phyloP scores from a whole-genome alignment of 2,888 invertebrate genomes.

The Anagyrus pseudococci region DNA sequence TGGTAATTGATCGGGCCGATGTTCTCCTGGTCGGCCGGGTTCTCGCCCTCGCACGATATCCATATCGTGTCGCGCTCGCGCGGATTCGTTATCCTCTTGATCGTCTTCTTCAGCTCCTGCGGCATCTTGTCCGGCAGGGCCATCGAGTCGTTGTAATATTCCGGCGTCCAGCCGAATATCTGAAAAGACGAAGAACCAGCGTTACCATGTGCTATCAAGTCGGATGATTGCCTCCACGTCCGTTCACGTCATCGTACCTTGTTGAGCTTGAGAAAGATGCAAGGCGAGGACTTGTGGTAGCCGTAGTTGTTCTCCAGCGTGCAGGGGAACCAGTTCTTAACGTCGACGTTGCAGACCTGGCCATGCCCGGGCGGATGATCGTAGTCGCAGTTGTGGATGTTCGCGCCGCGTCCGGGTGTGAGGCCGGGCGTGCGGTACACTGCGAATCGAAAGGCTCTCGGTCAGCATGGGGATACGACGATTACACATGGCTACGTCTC shows the following conservation, averaged over 20 bases:
- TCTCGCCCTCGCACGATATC: constrained; percentile 94
- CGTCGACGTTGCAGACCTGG: constrained; percentile 88
- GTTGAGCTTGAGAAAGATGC: constrained; percentile 94
- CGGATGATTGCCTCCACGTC: too few relatives aligned
- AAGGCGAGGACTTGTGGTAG: constrained; percentile 91
- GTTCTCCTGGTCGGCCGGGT: constrained; percentile 90
- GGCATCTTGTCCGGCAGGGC: constrained; percentile 80
- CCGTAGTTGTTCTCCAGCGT: constrained; percentile 85
- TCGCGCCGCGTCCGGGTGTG: constrained; percentile 76
- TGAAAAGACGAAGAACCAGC: constrained; percentile 43
- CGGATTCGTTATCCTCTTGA: constrained; percentile 65
- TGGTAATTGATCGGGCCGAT: constrained; percentile 84
- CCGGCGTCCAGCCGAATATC: constrained; percentile 90
- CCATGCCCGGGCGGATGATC: constrained; percentile 73
- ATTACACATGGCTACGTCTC: not conserved
- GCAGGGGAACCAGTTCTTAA: constrained; percentile 81
- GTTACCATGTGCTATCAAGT: not conserved
- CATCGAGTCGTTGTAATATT: constrained; percentile 77
- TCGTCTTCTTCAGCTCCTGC: constrained; percentile 71
- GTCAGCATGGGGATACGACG: too few relatives aligned
- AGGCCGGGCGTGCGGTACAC: constrained; percentile 78
- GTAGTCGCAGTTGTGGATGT: constrained; percentile 79
- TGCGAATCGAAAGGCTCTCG: constrained; percentile 53
- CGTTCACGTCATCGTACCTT: constrained; percentile 68
- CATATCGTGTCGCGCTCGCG: constrained; percentile 77